These are phyloP conservation scores for Champsocephalus gunnari DNA, from an alignment of 2,797 vertebrate genomes.

Conservation along the genomic window DNA sequence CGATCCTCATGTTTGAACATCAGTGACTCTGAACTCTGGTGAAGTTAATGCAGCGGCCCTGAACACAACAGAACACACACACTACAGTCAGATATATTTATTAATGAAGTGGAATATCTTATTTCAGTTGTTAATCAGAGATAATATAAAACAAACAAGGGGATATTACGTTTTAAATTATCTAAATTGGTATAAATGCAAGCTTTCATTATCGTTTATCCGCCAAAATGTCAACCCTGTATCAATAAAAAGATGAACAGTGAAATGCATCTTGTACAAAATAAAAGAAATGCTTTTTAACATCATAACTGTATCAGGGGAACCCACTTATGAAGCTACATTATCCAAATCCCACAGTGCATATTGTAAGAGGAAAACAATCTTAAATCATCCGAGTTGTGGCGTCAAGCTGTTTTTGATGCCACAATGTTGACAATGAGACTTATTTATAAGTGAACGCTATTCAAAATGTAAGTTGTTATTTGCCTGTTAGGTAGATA, in stretches of 20 bases:
- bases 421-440: not conserved
- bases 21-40: constrained; percentile 78
- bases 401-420: constrained; percentile 2
- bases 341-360: not conserved
- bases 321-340: not conserved
- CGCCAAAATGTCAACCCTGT: too few relatives aligned
- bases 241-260: too few relatives aligned
- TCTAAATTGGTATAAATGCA: too few relatives aligned
- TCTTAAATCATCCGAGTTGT: not conserved
- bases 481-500: constrained; percentile 7
- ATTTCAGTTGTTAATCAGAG: not conserved
- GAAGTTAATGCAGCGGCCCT: constrained; percentile 87
- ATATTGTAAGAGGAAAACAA: not conserved
- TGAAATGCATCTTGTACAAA: too few relatives aligned
- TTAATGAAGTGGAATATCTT: not conserved
- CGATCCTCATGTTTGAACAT: constrained; percentile 32
- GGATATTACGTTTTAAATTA: too few relatives aligned
- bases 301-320: too few relatives aligned
- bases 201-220: too few relatives aligned
- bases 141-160: not conserved
- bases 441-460: constrained; percentile 13
- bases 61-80: constrained; percentile 26
- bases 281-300: too few relatives aligned
- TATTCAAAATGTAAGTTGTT: constrained; percentile 14
- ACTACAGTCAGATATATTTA: not conserved